Base-by-base conservation (phyloP, 2,113 vertebrate genomes). In the Zapus hudsonius region DNA sequence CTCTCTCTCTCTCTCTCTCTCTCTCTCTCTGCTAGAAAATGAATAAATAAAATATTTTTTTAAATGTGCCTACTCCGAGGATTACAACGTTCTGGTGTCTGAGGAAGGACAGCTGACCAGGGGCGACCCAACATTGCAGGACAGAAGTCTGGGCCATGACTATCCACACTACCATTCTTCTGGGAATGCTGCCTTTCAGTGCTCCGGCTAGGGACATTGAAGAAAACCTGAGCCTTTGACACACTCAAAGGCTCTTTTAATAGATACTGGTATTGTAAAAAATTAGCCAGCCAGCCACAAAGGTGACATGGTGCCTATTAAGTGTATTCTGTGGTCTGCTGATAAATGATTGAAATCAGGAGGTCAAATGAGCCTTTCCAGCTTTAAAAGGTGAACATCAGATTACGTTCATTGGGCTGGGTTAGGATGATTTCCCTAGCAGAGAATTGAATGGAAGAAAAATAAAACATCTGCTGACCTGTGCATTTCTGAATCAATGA, bases 231-330 rank as follows among this genome's bases (percentile, higher is more conserved):
- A 72, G 33, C 29, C 82, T 94, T 66, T 70, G 64, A 81, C 20
- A 82, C 17, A 82, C 23, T 78, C 19, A 63, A 87, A 84, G 23
- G 10, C 55, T 16, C 25, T 87, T 84, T 64, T 78, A 87, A 82
- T 75, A 88, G 91, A 55, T 4, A 64, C 47, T 40, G 42, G 64
- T n/a, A 40, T 25, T 87, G 13, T 61, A 88, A 93, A 79, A 79
- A 78, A 88, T 55, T 59, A 88, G 27, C 15, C 12, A 89, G 4
- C 33, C 73, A 74, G 64, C 27, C 52, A 38, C 33, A 91, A 16
- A 89, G 59, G 74, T 94, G 83, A 86, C 74, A 93, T 66, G 89
- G 87, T 20, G 70, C 59, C 63, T 84, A 40, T 86, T 79, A 89
- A 75, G 33, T 78, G 69, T 83, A 19, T 38, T 84, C 89, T 87